These are phyloP conservation scores for Saxidomus purpurata DNA, from an alignment of 1,140 invertebrate species.

Conservation along the genomic window DNA sequence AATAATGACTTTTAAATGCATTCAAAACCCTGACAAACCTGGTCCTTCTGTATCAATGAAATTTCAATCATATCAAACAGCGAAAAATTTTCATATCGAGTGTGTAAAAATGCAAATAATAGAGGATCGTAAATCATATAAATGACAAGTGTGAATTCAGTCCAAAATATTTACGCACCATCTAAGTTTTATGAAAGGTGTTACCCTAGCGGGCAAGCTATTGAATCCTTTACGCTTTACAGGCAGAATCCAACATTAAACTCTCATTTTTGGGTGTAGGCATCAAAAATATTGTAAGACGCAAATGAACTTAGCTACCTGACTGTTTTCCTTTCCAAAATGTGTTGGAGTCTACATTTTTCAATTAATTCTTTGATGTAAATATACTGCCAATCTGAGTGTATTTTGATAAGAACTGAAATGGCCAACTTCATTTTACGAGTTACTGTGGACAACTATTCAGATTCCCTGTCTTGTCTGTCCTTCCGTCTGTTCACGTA, in stretches of 20 bases:
- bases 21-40: conserved; percentile 31
- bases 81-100: conserved; percentile 42
- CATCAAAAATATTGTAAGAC: no score
- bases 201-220: conserved; percentile 24
- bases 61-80: conserved; percentile 38
- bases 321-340: no score
- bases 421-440: no score
- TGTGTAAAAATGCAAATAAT: conserved; percentile 28
- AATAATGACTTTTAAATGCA: conserved; percentile 46
- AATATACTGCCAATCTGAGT: no score
- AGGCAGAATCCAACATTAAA: neutral
- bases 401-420: no score
- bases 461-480: no score
- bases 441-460: no score
- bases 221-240: neutral
- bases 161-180: conserved; percentile 41
- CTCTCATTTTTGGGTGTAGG: no score
- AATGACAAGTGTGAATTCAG: conserved; percentile 40
- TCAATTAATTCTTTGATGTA: no score
- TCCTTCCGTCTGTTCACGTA: no score
- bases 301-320: no score
- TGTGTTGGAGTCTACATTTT: neutral
- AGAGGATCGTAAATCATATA: conserved; percentile 37
- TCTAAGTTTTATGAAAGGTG: conserved; percentile 2
- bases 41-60: conserved; percentile 10